These are phyloP conservation scores for Aricia agestis DNA, from an alignment of 1,140 invertebrate genomes.

Conservation along the genomic window DNA sequence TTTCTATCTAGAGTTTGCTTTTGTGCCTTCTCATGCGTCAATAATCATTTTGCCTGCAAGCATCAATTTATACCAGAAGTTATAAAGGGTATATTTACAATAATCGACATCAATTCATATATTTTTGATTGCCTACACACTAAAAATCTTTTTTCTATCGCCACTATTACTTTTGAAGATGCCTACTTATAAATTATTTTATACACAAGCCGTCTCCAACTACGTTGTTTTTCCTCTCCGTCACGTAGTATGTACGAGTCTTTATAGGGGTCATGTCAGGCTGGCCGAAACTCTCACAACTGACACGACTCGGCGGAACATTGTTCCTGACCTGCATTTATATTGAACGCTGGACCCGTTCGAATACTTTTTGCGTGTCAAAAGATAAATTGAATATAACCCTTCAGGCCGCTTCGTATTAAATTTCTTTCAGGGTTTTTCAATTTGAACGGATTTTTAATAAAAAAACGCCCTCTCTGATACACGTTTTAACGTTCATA, in stretches of 20 bases:
- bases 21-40: too few relatives aligned
- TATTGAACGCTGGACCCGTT: constrained; percentile 25
- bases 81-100: too few relatives aligned
- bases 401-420: constrained; percentile 4
- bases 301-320: constrained; percentile 37
- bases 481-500: not conserved
- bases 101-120: too few relatives aligned
- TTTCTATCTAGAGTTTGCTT: too few relatives aligned
- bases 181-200: too few relatives aligned
- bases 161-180: too few relatives aligned
- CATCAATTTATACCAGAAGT: too few relatives aligned
- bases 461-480: not conserved
- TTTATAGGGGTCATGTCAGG: constrained; percentile 25
- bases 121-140: too few relatives aligned
- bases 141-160: too few relatives aligned
- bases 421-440: constrained; percentile 7
- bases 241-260: not conserved
- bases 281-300: constrained; percentile 29
- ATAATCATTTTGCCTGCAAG: too few relatives aligned
- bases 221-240: not conserved
- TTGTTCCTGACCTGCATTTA: constrained; percentile 42
- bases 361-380: constrained; percentile 12
- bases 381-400: constrained; percentile 17
- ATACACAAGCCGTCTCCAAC: not conserved
- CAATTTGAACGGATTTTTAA: not conserved